Evolutionary conservation across 1,140 invertebrate species (phyloP).

Genomic region (Macrobrachium rosenbergii): DNA sequence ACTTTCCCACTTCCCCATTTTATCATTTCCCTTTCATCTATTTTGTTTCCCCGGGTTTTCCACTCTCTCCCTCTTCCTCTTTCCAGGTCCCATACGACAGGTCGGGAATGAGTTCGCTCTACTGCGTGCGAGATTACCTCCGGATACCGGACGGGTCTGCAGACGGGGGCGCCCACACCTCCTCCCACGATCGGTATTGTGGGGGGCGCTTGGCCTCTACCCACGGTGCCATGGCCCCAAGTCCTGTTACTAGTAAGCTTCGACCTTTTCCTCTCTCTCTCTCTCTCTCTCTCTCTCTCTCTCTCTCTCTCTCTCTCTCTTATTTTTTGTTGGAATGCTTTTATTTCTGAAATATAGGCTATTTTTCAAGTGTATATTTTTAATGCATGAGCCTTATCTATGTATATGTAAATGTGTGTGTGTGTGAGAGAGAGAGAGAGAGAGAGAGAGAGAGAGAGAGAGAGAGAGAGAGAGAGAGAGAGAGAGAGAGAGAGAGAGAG

Average conservation of each 20-base stretch:
- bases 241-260: conserved; percentile 43
- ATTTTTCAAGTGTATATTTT: too few relatives aligned
- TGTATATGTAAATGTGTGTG: too few relatives aligned
- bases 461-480: too few relatives aligned
- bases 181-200: conserved; percentile 46
- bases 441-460: too few relatives aligned
- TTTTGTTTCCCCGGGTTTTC: too few relatives aligned
- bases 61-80: neutral
- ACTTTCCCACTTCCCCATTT: neutral
- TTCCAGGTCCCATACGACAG: conserved; percentile 34
- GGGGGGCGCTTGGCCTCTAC: conserved; percentile 33
- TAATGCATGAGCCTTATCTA: too few relatives aligned
- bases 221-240: conserved; percentile 24
- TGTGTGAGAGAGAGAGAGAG: too few relatives aligned
- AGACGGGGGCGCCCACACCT: conserved; percentile 12
- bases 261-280: neutral
- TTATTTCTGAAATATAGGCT: too few relatives aligned
- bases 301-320: neutral
- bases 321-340: too few relatives aligned
- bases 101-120: conserved; percentile 47
- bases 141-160: conserved; percentile 44
- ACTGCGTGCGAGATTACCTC: conserved; percentile 51
- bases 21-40: neutral
- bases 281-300: conserved; percentile 17
- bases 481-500: too few relatives aligned